phyloP scores from a whole-genome alignment of 2,888 invertebrate genomes.

The Trichogramma dendrolimi region DNA sequence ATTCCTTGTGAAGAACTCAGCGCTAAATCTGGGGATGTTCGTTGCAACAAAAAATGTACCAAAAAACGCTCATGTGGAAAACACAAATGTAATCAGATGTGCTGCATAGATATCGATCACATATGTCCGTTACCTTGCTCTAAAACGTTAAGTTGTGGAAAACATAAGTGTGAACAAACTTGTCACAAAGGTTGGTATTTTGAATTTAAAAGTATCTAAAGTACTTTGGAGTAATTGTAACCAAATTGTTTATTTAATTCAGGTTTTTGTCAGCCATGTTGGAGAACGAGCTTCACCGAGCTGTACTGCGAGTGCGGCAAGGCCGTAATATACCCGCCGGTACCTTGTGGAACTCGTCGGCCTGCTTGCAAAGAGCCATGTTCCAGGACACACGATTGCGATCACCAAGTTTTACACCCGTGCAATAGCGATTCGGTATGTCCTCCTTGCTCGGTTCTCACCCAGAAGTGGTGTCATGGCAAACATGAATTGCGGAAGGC shows the following conservation, averaged over 20 bases:
- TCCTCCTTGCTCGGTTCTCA: constrained; percentile 83
- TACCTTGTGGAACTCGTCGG: constrained; percentile 84
- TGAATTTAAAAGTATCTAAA: background rate
- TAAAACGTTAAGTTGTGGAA: constrained; percentile 77
- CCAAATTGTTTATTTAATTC: background rate
- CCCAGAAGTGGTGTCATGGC: constrained; percentile 80
- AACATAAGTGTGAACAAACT: constrained; percentile 80
- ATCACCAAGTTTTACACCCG: constrained; percentile 76
- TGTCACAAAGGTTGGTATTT: constrained; percentile 72
- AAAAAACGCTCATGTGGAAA: constrained; percentile 83
- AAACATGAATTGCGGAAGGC: constrained; percentile 78
- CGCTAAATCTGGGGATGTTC: constrained; percentile 67
- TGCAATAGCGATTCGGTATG: constrained; percentile 75
- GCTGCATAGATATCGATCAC: constrained; percentile 85
- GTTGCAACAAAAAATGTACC: constrained; percentile 86
- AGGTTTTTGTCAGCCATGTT: constrained; percentile 48
- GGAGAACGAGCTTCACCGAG: constrained; percentile 71
- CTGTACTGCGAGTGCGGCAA: constrained; percentile 86
- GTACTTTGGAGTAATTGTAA: background rate
- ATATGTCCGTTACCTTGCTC: constrained; percentile 80
- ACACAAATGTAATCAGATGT: constrained; percentile 84
- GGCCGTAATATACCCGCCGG: constrained; percentile 82
- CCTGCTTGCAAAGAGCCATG: constrained; percentile 79
- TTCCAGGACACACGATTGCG: constrained; percentile 70
- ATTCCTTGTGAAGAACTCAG: constrained; percentile 71